Evolutionary conservation across 1,140 invertebrate genomes (phyloP).

Genomic region (Diorhabda sublineata): DNA sequence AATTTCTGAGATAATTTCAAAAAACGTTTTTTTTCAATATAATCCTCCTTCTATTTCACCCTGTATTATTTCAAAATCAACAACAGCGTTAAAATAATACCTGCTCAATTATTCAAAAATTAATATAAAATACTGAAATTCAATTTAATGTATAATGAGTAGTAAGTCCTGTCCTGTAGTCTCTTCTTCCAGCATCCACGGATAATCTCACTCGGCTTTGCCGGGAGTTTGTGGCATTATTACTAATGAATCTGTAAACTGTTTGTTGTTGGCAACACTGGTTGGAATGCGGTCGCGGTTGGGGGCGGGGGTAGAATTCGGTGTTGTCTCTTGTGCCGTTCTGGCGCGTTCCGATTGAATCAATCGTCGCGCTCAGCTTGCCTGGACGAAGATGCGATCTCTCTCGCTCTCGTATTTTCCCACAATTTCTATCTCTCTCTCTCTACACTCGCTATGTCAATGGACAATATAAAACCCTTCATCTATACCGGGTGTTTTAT

Average conservation of each 20-base stretch:
- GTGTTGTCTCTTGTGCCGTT: constrained; percentile 33
- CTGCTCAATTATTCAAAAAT: too few relatives aligned
- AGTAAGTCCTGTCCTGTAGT: background rate
- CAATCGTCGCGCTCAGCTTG: constrained; percentile 28
- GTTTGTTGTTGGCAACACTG: constrained; percentile 44
- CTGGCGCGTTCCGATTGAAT: constrained; percentile 32
- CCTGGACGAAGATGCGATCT: constrained; percentile 7
- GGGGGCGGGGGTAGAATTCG: constrained; percentile 39
- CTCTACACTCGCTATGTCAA: too few relatives aligned
- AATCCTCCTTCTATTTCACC: too few relatives aligned
- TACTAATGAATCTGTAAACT: constrained; percentile 46
- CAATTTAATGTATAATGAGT: background rate
- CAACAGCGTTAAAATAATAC: too few relatives aligned
- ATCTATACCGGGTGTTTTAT: too few relatives aligned
- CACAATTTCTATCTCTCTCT: too few relatives aligned
- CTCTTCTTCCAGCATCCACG: constrained; percentile 3
- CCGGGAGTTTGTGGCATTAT: constrained; percentile 34
- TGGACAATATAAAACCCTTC: too few relatives aligned
- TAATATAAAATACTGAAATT: too few relatives aligned
- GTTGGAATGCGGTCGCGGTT: constrained; percentile 45
- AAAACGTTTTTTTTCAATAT: too few relatives aligned
- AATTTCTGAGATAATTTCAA: too few relatives aligned
- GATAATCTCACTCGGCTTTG: constrained; percentile 5
- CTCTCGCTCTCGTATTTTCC: too few relatives aligned
- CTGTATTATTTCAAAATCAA: too few relatives aligned